A percentile compares a stretch with the other conserved stretches of the same genome.
Evolutionary conservation across 2,888 invertebrate genomes (phyloP).

Genomic region (Himalopsyche japonica): DNA sequence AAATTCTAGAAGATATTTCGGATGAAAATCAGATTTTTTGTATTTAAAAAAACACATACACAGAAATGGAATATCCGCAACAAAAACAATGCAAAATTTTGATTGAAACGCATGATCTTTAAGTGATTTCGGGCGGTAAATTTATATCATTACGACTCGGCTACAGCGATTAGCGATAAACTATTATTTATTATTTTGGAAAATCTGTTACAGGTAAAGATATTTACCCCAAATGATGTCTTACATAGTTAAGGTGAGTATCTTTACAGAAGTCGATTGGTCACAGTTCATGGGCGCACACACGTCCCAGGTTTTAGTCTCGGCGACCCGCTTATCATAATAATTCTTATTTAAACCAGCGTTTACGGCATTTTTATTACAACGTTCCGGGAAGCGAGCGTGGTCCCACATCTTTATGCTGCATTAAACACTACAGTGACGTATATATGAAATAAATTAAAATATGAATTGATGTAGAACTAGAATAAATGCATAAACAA

Average conservation of each 20-base stretch:
- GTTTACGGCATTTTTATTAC: slow-evolving; percentile 40
- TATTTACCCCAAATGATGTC: neutral
- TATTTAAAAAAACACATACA: no score
- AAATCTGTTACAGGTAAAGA: neutral
- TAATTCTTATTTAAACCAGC: slow-evolving; percentile 38
- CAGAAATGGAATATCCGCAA: no score
- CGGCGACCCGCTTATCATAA: slow-evolving; percentile 32
- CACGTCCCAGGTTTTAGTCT: slow-evolving; percentile 33
- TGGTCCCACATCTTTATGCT: slow-evolving; percentile 37
- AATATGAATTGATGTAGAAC: no score
- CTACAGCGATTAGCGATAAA: no score
- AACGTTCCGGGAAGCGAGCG: slow-evolving; percentile 38
- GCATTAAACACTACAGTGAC: slow-evolving; percentile 27
- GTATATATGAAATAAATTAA: neutral
- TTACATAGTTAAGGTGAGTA: neutral
- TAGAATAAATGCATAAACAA: no score
- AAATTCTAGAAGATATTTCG: no score
- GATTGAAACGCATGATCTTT: no score
- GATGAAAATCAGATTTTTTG: no score
- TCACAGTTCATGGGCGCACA: slow-evolving; percentile 35
- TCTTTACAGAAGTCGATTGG: neutral
- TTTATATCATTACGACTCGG: no score
- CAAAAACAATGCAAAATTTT: no score
- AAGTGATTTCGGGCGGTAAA: no score
- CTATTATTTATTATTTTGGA: no score